Evolutionary conservation across 2,888 invertebrate genomes (phyloP), one percentile per base, ranked within the genome.

Genomic region (Silvanus unidentatus): DNA sequence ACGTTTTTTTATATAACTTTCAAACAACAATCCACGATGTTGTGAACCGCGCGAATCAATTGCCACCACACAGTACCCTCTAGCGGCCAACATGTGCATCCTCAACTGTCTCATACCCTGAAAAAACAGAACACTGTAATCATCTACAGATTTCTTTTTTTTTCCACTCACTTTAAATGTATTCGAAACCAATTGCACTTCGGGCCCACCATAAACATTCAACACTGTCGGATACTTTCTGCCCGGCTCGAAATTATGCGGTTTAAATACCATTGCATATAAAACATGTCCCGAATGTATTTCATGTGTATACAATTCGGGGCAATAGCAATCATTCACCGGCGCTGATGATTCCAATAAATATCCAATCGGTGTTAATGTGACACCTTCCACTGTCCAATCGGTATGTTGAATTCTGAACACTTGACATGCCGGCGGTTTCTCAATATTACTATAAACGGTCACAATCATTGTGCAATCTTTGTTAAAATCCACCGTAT

Each of bases 171-270:
- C 91, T 80, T 92, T 91, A 65, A 92, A 96, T 4, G 89, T 88
- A 73, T 99, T 98, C 43, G 91, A 90, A 48, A 99, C 98, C 30
- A 96, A 81, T 74, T 99, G 98, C 39, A 98, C 95, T 70, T 97
- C 96, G 0, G 99, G 99, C 0, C 99, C 99, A 2, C 96, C 99
- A 69, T 99, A 99, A 42, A 99, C 92, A 72, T 95, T 94, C 40
- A 98, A 78, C 48, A 99, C 86, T 11, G 95, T 94, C 1, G 99
- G 97, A 74, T 94, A 93, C 49, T 86, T 82, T 47, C 73, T 70
- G 5, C 79, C 80, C 1, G 75, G 74, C 49, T 79, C 76, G 59
- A 79, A 83, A 66, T 81, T 79, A 63, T 84, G 82, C 1, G 90
- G 91, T 62, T 89, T 87, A 74, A 94, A 95, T 52, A 95, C 84